These are phyloP conservation scores for Silurus asotus DNA, from an alignment of 2,113 vertebrate genomes.

Conservation along the genomic window DNA sequence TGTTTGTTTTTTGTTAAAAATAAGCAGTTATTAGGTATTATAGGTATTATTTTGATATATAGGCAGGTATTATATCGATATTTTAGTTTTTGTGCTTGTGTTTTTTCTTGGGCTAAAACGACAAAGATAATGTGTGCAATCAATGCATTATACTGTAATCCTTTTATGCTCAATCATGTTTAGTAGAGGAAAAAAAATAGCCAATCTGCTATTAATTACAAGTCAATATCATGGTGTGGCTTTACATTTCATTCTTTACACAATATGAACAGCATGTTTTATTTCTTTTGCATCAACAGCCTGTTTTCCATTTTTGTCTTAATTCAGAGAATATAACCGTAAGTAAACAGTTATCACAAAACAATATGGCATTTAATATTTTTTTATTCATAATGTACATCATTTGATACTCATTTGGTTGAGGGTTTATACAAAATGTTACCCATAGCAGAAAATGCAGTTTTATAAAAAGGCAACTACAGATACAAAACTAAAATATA, in stretches of 20 bases:
- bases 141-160: background rate
- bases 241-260: background rate
- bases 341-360: constrained; percentile 7
- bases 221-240: background rate
- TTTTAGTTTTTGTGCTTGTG: background rate
- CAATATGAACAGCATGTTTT: background rate
- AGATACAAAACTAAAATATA: constrained; percentile 48
- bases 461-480: constrained; percentile 54
- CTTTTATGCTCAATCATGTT: background rate
- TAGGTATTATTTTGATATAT: too few species aligned
- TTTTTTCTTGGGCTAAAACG: background rate
- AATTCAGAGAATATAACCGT: background rate
- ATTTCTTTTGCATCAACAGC: background rate
- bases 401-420: constrained; percentile 54
- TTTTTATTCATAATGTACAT: constrained; percentile 50
- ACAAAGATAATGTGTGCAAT: background rate
- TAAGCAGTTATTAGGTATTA: background rate
- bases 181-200: background rate
- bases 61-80: too few species aligned
- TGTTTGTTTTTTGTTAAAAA: background rate
- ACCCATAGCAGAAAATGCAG: constrained; percentile 54
- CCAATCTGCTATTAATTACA: background rate
- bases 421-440: constrained; percentile 57
- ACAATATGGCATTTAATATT: constrained; percentile 15
- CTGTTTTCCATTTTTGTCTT: background rate